Evolutionary conservation across 2,888 invertebrate species (phyloP), one percentile per base, ranked within the genome.

Genomic region (Danaus chrysippus): DNA sequence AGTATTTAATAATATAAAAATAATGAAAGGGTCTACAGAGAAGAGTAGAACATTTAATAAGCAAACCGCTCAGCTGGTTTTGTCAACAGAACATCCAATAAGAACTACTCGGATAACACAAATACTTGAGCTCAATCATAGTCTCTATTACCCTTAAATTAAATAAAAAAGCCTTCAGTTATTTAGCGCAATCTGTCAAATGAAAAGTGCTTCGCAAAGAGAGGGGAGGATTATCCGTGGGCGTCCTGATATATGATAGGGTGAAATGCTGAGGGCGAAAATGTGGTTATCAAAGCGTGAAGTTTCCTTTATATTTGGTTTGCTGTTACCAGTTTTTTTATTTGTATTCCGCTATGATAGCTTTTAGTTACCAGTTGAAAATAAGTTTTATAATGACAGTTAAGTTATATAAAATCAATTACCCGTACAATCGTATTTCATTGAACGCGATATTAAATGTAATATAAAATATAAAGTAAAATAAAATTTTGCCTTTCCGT

Each of bases 181-280:
- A 88, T 86, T 85, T 85, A 86, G 86, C 81, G 77, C 87, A 87
- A 91, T 89, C 88, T 91, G 90, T 91, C 90, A 90, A 88, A 88
- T 86, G 87, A 85, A 89, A 86, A 91, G 90, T 89, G 89, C 82
- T 91, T 73, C 78, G 88, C 83, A 91, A 91, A 91, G 88, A 90
- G 82, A 88, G 88, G 89, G 83, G 83, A 77, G 76, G 79, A 83
- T 86, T 85, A 83, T 82, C 79, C 80, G 82, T 81, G 82, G 81
- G 77, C 73, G 78, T 79, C 41, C 58, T 42, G 49, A 58, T 58
- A 58, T 11, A 58, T n/a, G 19, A 58, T 15, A 41, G 42, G 58
- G 58, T 52, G 19, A 60, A 63, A 64, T 58, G 17, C 54, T 17
- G 42, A 54, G 64, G 64, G 63, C 57, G 58, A 49, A 55, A 58